Percentiles rank a stretch among this genome's conserved stretches.
Conservation (phyloP, 2,113 vertebrate genomes). For the Bambusicola thoracicus region DNA sequence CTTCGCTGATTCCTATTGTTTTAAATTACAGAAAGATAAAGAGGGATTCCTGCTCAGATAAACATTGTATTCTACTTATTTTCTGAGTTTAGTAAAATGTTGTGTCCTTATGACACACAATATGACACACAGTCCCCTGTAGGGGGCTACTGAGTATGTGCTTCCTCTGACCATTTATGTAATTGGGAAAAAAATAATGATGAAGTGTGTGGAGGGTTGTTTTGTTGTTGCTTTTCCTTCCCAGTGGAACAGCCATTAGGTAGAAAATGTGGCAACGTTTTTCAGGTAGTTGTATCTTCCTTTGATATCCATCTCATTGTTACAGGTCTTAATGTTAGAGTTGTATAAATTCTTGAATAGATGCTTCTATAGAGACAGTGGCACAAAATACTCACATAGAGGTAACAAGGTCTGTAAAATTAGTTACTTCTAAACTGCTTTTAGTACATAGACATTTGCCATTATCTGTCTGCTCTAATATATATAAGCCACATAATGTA, state of each 20-base stretch:
- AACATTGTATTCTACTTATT: background rate
- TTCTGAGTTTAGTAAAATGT: background rate
- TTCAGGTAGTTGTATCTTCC: background rate
- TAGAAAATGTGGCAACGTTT: background rate
- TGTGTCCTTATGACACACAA: background rate
- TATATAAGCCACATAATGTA: background rate
- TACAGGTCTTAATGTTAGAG: background rate
- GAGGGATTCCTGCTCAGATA: background rate
- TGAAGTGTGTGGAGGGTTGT: fast-evolving
- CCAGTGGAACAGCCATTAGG: background rate
- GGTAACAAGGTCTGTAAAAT: background rate
- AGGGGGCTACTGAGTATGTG: background rate
- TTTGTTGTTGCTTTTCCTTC: background rate
- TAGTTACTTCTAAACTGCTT: background rate
- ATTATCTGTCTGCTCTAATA: background rate
- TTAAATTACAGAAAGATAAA: background rate
- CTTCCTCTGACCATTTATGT: background rate
- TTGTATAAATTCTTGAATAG: background rate
- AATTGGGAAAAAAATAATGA: background rate
- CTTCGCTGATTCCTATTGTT: background rate
- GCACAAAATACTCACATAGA: background rate
- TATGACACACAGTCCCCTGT: no score
- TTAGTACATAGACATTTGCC: background rate
- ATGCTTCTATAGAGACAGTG: background rate
- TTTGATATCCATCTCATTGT: background rate